Base-by-base conservation (phyloP, 2,113 vertebrate species). In the Perognathus longimembris region DNA sequence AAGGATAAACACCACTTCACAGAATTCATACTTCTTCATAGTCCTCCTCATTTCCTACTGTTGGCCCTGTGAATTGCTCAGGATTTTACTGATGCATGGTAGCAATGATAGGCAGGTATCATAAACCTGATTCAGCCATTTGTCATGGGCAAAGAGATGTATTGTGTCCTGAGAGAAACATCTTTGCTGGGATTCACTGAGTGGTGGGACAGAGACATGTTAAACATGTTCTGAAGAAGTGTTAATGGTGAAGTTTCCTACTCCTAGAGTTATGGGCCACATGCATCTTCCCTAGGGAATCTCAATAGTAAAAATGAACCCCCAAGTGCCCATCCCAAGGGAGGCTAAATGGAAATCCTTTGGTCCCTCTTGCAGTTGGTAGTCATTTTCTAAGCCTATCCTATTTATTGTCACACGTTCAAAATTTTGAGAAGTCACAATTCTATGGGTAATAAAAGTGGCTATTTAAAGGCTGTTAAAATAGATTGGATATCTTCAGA, bases 381-480 rank as follows among this genome's bases (percentile, higher is more conserved):
- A 97, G 79, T 88, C 50, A 18, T 54, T 77, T 92, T 30, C 3
- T 15, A 63, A 95, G 90, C 34, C 24, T 57, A 5, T 30, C 95
- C 96, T 95, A 79, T 50, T n/a, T 45, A 89, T 97, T 95, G 97
- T 86, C 20, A 85, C 38, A 59, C 66, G 59, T 87, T 85, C 32
- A 76, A 94, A 96, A 94, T 79, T 90, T 73, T 85, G 77, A 93
- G 59, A 85, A 80, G 30, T 61, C n/a, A 81, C 32, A 63, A 28
- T 84, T 78, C 21, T 78, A 18, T 61, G 76, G 32, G 42, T 34
- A 90, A 88, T 70, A 93, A 76, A 85, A 73, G 54, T 70, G 69
- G 57, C 6, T 54, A 74, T 67, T 90, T 94, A 77, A 87, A 24
- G 28, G 26, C 3, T 6, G 32, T 93, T 93, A 82, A 70, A 82